phyloP scores from a whole-genome alignment of 2,797 vertebrate species.

The Kryptopterus vitreolus region DNA sequence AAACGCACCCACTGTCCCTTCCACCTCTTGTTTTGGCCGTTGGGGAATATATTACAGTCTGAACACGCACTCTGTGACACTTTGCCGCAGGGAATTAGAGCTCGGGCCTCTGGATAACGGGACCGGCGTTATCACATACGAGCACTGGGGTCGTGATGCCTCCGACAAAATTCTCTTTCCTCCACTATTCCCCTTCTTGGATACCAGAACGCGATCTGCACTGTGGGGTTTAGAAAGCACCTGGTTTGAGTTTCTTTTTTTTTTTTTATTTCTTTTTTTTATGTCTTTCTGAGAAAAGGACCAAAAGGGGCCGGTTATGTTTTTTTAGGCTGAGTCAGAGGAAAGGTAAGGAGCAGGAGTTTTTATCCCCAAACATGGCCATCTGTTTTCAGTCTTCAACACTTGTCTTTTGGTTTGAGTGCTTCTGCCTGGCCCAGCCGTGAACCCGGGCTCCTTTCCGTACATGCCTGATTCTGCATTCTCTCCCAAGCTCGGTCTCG shows the following conservation, averaged over 20 bases:
- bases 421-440: constrained; percentile 24
- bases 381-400: constrained; percentile 39
- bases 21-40: not conserved
- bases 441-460: constrained; percentile 42
- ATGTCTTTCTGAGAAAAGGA: constrained; percentile 22
- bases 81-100: not conserved
- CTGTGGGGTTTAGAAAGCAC: constrained; percentile 3
- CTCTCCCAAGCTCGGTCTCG: constrained; percentile 41
- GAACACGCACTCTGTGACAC: not conserved
- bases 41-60: constrained; percentile 15
- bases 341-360: constrained; percentile 44
- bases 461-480: constrained; percentile 26
- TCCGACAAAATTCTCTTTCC: constrained; percentile 2
- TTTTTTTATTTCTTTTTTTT: constrained; percentile 15
- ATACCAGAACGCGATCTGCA: constrained; percentile 3
- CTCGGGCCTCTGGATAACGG: not conserved
- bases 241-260: constrained; percentile 17
- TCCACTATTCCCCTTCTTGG: constrained; percentile 40
- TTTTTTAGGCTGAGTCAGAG: constrained; percentile 30
- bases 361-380: constrained; percentile 35
- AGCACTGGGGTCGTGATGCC: constrained; percentile 40
- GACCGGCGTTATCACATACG: not conserved
- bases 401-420: constrained; percentile 15
- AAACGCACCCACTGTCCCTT: constrained; percentile 45
- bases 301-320: constrained; percentile 39